Conservation (phyloP, 1,140 invertebrate genomes). For the Drosophila tristis region DNA sequence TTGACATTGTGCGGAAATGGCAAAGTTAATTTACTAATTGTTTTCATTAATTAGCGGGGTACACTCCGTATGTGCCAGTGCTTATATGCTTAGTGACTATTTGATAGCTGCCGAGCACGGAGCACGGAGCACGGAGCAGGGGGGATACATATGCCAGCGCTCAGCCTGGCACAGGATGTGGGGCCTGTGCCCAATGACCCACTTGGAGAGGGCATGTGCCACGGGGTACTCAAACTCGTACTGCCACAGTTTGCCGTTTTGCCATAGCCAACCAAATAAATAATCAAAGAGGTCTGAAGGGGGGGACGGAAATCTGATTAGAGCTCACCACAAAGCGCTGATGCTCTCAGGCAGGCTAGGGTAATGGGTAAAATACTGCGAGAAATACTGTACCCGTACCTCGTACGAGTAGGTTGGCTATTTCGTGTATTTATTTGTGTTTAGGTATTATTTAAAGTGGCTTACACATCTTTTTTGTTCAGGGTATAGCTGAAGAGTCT, state of each 20-base stretch:
- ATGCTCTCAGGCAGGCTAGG: constrained; percentile 22
- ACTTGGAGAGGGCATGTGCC: constrained; percentile 41
- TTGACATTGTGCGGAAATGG: constrained; percentile 61
- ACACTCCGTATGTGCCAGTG: constrained; percentile 36
- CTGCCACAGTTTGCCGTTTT: constrained; percentile 23
- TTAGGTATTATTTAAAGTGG: too few species aligned
- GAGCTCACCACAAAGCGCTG: neutral
- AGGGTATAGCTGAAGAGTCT: neutral
- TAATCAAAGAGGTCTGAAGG: constrained; percentile 6
- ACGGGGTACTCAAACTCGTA: constrained; percentile 17
- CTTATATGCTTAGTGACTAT: constrained; percentile 55
- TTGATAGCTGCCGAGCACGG: constrained; percentile 31
- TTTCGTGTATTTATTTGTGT: neutral
- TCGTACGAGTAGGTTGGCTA: too few species aligned
- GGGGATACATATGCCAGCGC: constrained; percentile 21
- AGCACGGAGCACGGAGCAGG: neutral
- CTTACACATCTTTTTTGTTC: neutral
- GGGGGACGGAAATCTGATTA: too few species aligned
- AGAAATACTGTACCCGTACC: too few species aligned
- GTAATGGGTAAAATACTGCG: neutral
- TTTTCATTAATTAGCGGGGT: constrained; percentile 72
- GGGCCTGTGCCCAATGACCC: constrained; percentile 49
- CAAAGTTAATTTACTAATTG: constrained; percentile 79
- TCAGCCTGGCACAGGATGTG: constrained; percentile 14
- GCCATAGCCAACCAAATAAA: constrained; percentile 28